Percentiles rank a stretch among this genome's conserved stretches.
These are phyloP conservation scores for Nycteola revayana DNA, from an alignment of 2,888 invertebrate species.

Conservation along the genomic window DNA sequence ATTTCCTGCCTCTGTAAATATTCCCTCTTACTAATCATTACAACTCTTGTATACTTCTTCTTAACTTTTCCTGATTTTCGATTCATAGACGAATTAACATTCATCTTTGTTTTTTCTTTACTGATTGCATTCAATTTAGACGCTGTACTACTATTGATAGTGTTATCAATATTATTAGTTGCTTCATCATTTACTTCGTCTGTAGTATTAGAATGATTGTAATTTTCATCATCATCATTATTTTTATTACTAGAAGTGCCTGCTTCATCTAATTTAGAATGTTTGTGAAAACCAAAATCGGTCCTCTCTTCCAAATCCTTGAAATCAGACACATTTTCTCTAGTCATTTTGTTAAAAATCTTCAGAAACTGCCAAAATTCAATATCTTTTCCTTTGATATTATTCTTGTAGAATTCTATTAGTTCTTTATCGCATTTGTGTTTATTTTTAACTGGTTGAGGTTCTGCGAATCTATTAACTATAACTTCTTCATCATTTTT, in stretches of 20 bases:
- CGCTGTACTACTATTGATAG: neutral
- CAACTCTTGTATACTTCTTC: conserved; percentile 19
- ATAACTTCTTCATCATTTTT: neutral
- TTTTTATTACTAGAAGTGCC: neutral
- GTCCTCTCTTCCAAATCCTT: conserved; percentile 48
- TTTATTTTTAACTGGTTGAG: conserved; percentile 54
- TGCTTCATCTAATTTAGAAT: neutral
- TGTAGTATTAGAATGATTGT: too few species aligned
- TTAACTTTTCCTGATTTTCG: neutral
- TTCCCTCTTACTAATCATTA: conserved; percentile 46
- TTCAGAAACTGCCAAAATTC: conserved; percentile 73
- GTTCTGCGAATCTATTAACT: conserved; percentile 42
- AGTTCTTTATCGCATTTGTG: conserved; percentile 62
- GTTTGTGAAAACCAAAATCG: conserved; percentile 49
- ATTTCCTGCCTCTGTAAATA: conserved; percentile 35
- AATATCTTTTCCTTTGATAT: conserved; percentile 60
- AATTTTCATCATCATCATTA: neutral
- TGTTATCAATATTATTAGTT: neutral
- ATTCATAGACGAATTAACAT: too few species aligned
- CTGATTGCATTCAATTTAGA: neutral
- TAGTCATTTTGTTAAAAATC: conserved; percentile 62
- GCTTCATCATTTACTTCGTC: too few species aligned
- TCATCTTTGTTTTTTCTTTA: neutral
- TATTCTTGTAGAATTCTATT: conserved; percentile 57
- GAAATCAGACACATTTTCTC: conserved; percentile 58